Conservation (phyloP, 2,888 invertebrate species). For the Lamproptera curius region DNA sequence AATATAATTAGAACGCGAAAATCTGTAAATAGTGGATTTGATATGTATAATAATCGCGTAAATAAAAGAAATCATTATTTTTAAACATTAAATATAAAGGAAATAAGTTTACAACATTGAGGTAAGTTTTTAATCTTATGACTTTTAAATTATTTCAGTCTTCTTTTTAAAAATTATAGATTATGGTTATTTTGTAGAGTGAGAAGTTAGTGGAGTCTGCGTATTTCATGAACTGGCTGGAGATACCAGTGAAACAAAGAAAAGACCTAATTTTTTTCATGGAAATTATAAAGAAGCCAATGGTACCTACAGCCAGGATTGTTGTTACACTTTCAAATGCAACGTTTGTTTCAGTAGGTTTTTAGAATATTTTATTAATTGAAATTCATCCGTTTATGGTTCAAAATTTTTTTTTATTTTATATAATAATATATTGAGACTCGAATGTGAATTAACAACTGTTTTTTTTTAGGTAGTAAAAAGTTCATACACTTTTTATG, state of each 20-base stretch:
- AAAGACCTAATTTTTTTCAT: slow-evolving; percentile 53
- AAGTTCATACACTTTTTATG: slow-evolving; percentile 44
- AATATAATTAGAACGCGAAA: too few species aligned
- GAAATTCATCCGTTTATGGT: not conserved
- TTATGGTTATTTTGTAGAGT: slow-evolving; percentile 38
- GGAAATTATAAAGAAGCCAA: slow-evolving; percentile 56
- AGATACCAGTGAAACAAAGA: slow-evolving; percentile 34
- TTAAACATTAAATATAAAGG: too few species aligned
- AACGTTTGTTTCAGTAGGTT: slow-evolving; percentile 58
- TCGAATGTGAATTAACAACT: not conserved
- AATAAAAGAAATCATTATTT: too few species aligned
- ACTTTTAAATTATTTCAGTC: not conserved
- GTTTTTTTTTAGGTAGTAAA: slow-evolving; percentile 40
- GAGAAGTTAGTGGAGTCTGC: slow-evolving; percentile 40
- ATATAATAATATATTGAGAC: not conserved
- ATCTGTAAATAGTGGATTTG: too few species aligned
- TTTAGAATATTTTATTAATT: not conserved
- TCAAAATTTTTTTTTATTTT: not conserved
- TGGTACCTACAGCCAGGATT: slow-evolving; percentile 55
- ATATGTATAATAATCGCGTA: too few species aligned
- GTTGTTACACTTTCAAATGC: slow-evolving; percentile 58
- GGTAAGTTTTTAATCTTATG: too few species aligned
- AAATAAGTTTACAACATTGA: too few species aligned
- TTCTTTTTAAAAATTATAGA: too few species aligned
- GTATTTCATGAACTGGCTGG: slow-evolving; percentile 43